Base-by-base conservation (phyloP, 2,797 vertebrate genomes). In the Parotocinclus haroldoi region DNA sequence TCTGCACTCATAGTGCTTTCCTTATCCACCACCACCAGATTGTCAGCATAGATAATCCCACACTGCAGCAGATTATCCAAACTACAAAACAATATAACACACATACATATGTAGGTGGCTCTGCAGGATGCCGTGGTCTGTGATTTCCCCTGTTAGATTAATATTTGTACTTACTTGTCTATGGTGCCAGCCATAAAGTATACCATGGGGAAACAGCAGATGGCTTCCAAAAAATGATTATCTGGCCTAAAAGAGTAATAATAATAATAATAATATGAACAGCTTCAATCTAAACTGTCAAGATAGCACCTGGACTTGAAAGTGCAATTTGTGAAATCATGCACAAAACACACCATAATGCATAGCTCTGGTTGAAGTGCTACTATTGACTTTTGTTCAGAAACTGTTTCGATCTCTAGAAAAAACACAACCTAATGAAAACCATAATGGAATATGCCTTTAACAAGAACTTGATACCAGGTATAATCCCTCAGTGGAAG, bases 1-100 rank as follows among this genome's bases (percentile, higher is more conserved):
- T 98, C 94, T 0, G 96, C 96, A 39, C 95, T 96, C 96, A 98
- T 98, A 7, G 96, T 98, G 76, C 96, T 98, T 81, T 98, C 96
- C 64, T 98, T 98, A 82, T 98, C 96, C 78, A 98, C 96, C 4
- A 98, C 96, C 69, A 98, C 96, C 91, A 98, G 84, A 74, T 96
- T 96, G 86, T 96, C 96, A 48, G 96, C 95, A 65, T 96, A 98
- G 75, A 95, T 96, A 75, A 98, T 92, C 1, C 96, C 96, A 80
- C 95, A 98, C 86, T 92, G 94, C 69, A 98, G 75, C 76, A 98
- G 86, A 78, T 96, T 95, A 90, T 98, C 96, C 89, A 98, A 87
- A 83, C 96, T 98, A 73, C 13, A 50, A 61, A 50, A 39, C 13
- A 60, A 49, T 38, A 14, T 14, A 50, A 4, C 10, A 61, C 9